Percentiles rank a stretch among this genome's conserved stretches.
These are phyloP conservation scores for Ichneumoninae sp. DNA, from an alignment of 2,888 invertebrate genomes.

Conservation along the genomic window DNA sequence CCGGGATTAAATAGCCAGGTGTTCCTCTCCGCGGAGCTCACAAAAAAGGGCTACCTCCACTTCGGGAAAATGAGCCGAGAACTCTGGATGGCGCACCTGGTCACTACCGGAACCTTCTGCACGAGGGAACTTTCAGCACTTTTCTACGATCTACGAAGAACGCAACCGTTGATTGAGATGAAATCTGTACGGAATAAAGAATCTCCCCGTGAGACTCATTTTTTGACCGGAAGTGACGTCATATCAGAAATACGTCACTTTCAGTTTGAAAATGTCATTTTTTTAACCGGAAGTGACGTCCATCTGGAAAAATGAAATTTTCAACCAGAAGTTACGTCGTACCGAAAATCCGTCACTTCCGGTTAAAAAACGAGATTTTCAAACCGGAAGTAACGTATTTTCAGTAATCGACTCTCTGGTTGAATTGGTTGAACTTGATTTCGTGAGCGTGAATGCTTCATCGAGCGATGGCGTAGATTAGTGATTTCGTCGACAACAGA, in stretches of 20 bases:
- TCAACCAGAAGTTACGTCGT: too few relatives aligned
- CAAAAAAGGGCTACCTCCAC: conserved; percentile 41
- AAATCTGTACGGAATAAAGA: conserved; percentile 14
- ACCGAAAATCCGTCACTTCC: too few relatives aligned
- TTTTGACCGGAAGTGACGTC: too few relatives aligned
- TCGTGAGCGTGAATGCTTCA: not conserved
- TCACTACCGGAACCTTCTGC: conserved; percentile 41
- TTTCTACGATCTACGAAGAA: conserved; percentile 14
- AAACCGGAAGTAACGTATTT: not conserved
- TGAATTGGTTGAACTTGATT: not conserved
- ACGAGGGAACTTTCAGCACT: conserved; percentile 15
- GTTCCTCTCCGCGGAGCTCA: conserved; percentile 51
- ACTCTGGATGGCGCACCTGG: conserved; percentile 57
- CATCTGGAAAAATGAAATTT: too few relatives aligned
- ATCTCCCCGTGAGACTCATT: not conserved
- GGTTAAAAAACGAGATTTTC: too few relatives aligned
- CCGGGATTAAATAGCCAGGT: conserved; percentile 61
- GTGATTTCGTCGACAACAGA: not conserved
- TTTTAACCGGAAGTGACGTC: too few relatives aligned
- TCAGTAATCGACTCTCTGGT: not conserved
- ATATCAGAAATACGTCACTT: too few relatives aligned
- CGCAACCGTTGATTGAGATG: conserved; percentile 3
- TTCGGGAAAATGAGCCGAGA: conserved; percentile 58
- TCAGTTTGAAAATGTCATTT: too few relatives aligned
- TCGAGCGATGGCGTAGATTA: not conserved